Conservation (phyloP, 1,140 invertebrate genomes). For the Mactra quadrangularis region DNA sequence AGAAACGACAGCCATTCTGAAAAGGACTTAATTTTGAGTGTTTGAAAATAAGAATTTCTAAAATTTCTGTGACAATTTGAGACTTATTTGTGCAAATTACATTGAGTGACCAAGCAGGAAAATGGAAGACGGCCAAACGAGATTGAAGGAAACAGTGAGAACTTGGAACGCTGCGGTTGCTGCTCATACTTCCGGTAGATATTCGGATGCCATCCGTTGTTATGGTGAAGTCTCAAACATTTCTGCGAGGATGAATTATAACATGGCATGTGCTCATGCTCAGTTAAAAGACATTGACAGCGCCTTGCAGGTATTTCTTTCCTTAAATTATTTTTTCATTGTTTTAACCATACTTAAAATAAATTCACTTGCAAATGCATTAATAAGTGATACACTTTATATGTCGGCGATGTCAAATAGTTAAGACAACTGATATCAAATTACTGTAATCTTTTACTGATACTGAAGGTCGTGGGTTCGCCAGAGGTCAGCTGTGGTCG, state of each 20-base stretch:
- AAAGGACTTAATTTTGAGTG: no score
- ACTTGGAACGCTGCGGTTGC: slow-evolving; percentile 26
- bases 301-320: slow-evolving; percentile 24
- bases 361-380: background rate
- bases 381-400: background rate
- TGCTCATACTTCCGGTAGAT: slow-evolving; percentile 1
- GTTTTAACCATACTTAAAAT: background rate
- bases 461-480: background rate
- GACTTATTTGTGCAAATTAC: no score
- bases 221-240: slow-evolving; percentile 4
- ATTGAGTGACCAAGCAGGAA: no score
- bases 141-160: background rate
- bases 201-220: background rate
- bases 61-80: no score
- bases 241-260: slow-evolving; percentile 42
- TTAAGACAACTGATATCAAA: background rate
- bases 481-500: no score
- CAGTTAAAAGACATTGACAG: background rate
- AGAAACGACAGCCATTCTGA: no score
- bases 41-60: no score
- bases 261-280: slow-evolving; percentile 31
- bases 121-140: no score
- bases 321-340: background rate
- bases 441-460: no score
- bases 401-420: background rate